Evolutionary conservation across 2,797 vertebrate genomes (phyloP).

Genomic region (Enteromius paludinosus): DNA sequence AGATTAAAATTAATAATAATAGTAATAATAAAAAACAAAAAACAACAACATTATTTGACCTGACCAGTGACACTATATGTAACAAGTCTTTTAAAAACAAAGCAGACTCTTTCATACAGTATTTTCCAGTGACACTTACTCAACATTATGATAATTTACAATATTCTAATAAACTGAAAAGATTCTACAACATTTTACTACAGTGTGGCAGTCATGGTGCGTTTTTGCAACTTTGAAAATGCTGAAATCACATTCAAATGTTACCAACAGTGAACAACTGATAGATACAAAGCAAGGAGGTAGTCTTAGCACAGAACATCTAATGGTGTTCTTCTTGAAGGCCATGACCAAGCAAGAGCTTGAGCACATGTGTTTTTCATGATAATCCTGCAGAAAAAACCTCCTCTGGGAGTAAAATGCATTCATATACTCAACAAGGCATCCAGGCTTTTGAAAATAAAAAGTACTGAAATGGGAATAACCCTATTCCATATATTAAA

Average conservation of each 20-base stretch:
- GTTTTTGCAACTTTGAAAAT: conserved; percentile 4
- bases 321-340: background rate
- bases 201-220: background rate
- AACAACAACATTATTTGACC: conserved; percentile 9
- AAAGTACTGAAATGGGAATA: conserved; percentile 1
- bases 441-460: background rate
- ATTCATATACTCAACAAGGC: background rate
- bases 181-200: conserved; percentile 18
- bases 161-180: background rate
- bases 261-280: background rate
- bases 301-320: conserved; percentile 5
- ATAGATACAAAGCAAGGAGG: conserved; percentile 15
- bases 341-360: conserved; percentile 11
- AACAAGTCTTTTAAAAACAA: conserved; percentile 16
- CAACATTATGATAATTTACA: conserved; percentile 9
- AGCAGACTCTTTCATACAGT: background rate
- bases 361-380: background rate
- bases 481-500: background rate
- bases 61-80: background rate
- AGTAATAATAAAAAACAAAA: too few relatives aligned
- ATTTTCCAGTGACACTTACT: conserved; percentile 22
- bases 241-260: conserved; percentile 12
- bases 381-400: background rate
- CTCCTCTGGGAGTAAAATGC: background rate
- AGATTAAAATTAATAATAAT: background rate